A percentile compares a stretch with the other conserved stretches of the same genome.
Conservation (phyloP, 2,888 invertebrate genomes). For the Philaethria dido region DNA sequence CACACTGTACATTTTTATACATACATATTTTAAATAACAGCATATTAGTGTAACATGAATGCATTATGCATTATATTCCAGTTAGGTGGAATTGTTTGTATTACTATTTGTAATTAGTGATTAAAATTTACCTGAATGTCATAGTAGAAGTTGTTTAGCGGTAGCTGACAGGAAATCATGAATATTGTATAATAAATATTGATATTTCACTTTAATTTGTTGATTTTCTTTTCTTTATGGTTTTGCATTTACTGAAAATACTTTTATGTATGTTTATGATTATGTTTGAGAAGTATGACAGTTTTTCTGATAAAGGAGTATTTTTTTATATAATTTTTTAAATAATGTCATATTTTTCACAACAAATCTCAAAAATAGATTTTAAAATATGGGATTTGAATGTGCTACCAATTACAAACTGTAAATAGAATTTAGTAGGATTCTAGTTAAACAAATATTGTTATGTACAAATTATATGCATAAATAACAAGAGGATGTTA, state of each 20-base stretch:
- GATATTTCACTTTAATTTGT: background rate
- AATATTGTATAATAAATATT: background rate
- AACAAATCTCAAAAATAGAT: too few relatives aligned
- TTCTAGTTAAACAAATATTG: too few relatives aligned
- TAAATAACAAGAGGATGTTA: too few relatives aligned
- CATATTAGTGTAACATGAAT: background rate
- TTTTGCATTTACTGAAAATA: conserved; percentile 8
- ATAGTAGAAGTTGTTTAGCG: background rate
- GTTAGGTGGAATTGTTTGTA: conserved; percentile 7
- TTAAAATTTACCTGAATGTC: background rate
- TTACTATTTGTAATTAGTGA: background rate
- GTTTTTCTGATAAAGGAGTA: background rate
- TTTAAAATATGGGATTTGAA: too few relatives aligned
- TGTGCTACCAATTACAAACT: too few relatives aligned
- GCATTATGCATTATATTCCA: conserved; percentile 6
- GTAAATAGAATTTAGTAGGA: too few relatives aligned
- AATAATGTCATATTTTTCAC: background rate
- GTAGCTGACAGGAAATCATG: background rate
- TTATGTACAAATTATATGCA: too few relatives aligned
- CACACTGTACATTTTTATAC: conserved; percentile 2
- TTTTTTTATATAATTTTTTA: background rate
- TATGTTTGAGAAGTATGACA: background rate
- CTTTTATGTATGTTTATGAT: background rate
- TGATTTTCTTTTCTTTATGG: background rate
- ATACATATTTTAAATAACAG: conserved; percentile 5